Base-by-base conservation (phyloP, 2,113 vertebrate species). In the Otus sunia region DNA sequence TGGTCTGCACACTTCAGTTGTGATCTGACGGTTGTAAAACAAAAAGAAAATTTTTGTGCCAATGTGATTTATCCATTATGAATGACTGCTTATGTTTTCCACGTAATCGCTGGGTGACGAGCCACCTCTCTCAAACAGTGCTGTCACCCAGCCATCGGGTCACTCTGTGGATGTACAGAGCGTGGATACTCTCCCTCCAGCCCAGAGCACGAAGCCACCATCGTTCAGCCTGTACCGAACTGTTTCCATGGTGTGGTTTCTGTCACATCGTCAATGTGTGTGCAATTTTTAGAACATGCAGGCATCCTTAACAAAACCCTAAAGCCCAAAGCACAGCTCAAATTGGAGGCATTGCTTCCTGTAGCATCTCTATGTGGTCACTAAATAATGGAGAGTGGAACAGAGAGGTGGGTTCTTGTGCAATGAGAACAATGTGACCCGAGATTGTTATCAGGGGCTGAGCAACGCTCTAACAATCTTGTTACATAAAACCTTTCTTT, bases 291-390 rank as follows among this genome's bases (percentile, higher is more conserved):
- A 96, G 94, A 96, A 81, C 29, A 5, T 80, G 94, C 41, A 45
- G 78, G 75, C 91, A 95, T 93, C 36, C 52, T 72, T 91, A 87
- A 90, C 92, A 90, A 93, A 95, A 79, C 92, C 92, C 96, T 74
- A 9, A 94, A 96, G 84, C 36, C 82, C 95, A 95, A 91, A 97
- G 96, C 85, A 26, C 94, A 97, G 91, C 96, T 97, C 92, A 91
- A 97, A 94, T 75, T 95, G 97, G 87, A 97, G 97, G 88, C 98
- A 96, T 95, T 98, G 96, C 88, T 98, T 98, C 98, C 98, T 98
- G 98, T 96, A 96, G 88, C 97, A 96, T 97, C 90, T 93, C 92
- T 91, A 71, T 98, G 98, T 97, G 98, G 98, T 98, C 96, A 96
- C 45, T 90, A 96, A 92, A 95, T 95, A 93, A 97, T 96, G 96